Conservation (phyloP, 2,113 vertebrate species). For the Daphoenositta chrysoptera region DNA sequence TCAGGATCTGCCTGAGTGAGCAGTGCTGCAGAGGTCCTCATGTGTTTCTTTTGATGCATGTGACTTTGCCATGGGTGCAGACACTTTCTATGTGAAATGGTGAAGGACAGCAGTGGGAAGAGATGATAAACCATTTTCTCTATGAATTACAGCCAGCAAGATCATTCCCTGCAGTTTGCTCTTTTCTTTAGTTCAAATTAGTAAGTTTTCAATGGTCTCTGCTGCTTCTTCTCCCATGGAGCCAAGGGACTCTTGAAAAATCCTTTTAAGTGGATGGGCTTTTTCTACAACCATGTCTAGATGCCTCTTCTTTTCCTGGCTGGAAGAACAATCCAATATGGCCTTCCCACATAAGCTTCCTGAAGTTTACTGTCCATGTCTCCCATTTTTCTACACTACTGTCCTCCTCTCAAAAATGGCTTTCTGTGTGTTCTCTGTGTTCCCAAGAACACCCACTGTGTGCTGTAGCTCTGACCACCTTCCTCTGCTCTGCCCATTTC, state of each 20-base stretch:
- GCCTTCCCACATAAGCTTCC: neutral
- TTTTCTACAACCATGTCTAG: neutral
- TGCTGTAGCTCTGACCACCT: neutral
- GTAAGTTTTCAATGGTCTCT: neutral
- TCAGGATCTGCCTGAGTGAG: neutral
- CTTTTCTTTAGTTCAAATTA: neutral
- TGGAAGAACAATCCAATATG: neutral
- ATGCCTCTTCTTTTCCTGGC: neutral
- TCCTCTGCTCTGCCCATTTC: neutral
- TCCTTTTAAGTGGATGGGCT: neutral
- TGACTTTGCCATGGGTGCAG: neutral
- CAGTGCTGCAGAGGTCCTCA: neutral
- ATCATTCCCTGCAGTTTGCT: neutral
- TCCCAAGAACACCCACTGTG: neutral
- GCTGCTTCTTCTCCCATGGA: neutral
- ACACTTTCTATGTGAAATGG: neutral
- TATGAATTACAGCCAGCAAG: neutral
- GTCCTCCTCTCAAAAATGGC: neutral
- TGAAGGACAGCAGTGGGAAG: neutral
- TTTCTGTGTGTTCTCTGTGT: neutral
- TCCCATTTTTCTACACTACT: neutral
- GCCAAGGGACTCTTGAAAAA: neutral
- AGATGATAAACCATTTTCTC: neutral
- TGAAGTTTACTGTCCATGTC: neutral
- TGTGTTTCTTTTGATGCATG: neutral